Base-by-base conservation (phyloP, 2,888 invertebrate species). In the Cantharis rufa region DNA sequence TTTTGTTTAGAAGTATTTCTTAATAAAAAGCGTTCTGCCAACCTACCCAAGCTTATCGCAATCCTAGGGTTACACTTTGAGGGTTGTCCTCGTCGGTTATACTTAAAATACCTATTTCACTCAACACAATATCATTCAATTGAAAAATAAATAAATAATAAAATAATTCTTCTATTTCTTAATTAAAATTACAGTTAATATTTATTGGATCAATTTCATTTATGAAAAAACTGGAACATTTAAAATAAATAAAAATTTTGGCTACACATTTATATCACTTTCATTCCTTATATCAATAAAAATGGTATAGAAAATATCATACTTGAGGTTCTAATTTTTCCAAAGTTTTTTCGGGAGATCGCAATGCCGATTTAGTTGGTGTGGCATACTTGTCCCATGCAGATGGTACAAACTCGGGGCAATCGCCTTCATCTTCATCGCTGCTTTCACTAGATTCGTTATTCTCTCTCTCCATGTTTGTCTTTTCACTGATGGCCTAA, bases 311-410 rank as follows among this genome's bases (percentile, higher is more conserved):
- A n/a, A 48, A 48, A 48, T 48, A 63, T 66, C 64, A 15, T 74
- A 78, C 78, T 69, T 78, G 73, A 63, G 73, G 62, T 70, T 77
- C 77, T 13, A 82, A 73, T 80, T 84, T 84, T 74, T 86, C 86
- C 24, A 85, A 76, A 18, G 88, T 88, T 84, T 90, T 91, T 76
- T 92, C 91, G 0, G 92, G 92, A 71, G 91, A 92, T 78, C 91
- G 90, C 15, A 95, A 88, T 15, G 94, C 93, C 24, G 94, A 94
- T 87, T 94, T 93, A 70, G 91, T 90, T n/a, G 95, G 95, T 1
- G 91, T 92, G 15, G 94, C 92, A 83, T 92, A 91, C 82, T 94
- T 93, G 87, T 95, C 93, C 95, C 95, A 95, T 78, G 94, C 94
- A 3, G 94, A 95, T 7, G 95, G 94, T 76, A 94, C 92, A 86